phyloP scores from a whole-genome alignment of 2,797 vertebrate species.

The Muscicapa comitata region DNA sequence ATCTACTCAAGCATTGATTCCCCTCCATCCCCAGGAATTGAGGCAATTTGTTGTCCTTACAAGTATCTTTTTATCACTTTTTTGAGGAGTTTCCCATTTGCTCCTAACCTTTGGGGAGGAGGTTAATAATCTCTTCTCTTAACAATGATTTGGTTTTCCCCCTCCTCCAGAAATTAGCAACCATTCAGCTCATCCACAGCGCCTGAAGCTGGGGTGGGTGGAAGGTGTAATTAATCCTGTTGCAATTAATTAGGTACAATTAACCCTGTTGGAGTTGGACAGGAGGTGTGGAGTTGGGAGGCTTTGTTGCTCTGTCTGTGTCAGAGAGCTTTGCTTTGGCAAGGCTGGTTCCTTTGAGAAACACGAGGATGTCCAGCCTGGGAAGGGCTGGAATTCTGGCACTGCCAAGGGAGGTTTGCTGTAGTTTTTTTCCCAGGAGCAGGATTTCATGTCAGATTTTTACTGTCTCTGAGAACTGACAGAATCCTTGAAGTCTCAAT shows the following conservation, averaged over 20 bases:
- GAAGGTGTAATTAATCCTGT: background rate
- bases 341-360: accelerated
- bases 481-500: background rate
- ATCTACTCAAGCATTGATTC: background rate
- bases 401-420: background rate
- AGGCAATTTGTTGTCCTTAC: background rate
- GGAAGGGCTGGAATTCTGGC: background rate
- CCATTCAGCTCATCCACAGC: no score
- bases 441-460: background rate
- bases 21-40: background rate
- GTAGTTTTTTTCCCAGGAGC: background rate
- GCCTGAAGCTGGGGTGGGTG: background rate
- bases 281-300: background rate
- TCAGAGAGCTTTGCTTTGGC: background rate
- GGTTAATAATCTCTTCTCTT: background rate
- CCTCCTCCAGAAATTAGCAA: background rate
- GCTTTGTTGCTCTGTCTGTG: accelerated
- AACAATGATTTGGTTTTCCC: background rate
- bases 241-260: background rate
- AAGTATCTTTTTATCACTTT: background rate
- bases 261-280: background rate
- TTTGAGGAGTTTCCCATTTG: background rate
- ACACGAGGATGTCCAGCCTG: accelerated
- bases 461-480: background rate
- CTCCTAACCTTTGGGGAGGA: background rate